Base-by-base conservation (phyloP, 1,140 invertebrate species). In the Lepidurus packardi region DNA sequence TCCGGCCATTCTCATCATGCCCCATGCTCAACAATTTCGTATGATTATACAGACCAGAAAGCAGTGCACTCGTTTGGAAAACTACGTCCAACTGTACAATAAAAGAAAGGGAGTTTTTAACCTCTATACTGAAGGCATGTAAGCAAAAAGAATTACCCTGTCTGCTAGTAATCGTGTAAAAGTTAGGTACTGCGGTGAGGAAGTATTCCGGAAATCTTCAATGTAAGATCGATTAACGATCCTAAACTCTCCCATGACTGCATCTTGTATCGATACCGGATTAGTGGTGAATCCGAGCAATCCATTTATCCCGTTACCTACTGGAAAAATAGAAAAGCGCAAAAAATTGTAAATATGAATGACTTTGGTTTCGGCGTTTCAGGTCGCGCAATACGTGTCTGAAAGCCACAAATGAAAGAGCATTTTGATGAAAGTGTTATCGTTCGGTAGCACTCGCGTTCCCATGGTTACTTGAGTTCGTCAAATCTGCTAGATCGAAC, bases 11-110 rank as follows among this genome's bases (percentile, higher is more conserved):
- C 43, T 43, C 21, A 8, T 21, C 43, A 0, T 8, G 24, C 44
- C 65, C 44, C 13, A 77, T 11, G n/a, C 76, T 65, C 25, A 53
- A 45, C 16, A 77, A 16, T 8, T 25, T 25, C 16, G 76, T 53
- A 44, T 24, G 76, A 77, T 77, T 77, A 10, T 77, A 77, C n/a
- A 77, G 65, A 10, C 44, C 44, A n/a, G 76, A 77, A 41, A 77
- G 76, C 13, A 77, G n/a, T 21, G 76, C n/a, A 24, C 44, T 53
- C n/a, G 76, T 53, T 41, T 77, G 76, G 41, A 77, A 77, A 21
- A 41, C 13, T 7, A 25, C 21, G 41, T 77, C 76, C 76, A 77
- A 53, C 76, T 77, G 41, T 1, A 24, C 3, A 65, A 65, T 21
- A 21, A 65, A 65, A 65, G 53, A 65, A 13, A 34, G 34, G 34